Conservation (phyloP, 2,113 vertebrate species). For the Strix aluco region DNA sequence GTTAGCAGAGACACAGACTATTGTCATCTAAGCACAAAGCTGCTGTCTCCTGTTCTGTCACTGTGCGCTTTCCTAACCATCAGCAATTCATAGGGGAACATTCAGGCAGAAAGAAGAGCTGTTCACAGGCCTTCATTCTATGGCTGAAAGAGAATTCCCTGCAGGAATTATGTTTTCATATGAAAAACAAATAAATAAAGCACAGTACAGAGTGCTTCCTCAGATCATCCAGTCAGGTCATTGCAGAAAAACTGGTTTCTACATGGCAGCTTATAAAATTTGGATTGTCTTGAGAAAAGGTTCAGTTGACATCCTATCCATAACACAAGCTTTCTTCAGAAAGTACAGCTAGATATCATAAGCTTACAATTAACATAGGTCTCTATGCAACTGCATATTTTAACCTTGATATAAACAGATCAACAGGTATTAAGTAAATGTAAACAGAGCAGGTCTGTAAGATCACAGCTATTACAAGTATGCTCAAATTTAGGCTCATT, state of each 20-base stretch:
- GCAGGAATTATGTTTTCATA: background rate
- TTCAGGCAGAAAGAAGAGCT: slow-evolving; percentile 17
- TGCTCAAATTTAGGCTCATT: background rate
- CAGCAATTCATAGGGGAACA: slow-evolving; percentile 32
- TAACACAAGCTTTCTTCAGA: background rate
- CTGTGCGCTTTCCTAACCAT: slow-evolving; percentile 2
- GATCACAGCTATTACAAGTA: background rate
- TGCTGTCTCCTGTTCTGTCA: slow-evolving; percentile 20
- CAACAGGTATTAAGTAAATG: background rate
- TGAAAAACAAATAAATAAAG: background rate
- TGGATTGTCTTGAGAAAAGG: background rate
- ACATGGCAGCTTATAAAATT: background rate
- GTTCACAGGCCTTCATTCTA: background rate
- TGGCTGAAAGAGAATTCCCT: slow-evolving; percentile 20
- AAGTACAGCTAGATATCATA: background rate
- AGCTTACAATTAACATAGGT: background rate
- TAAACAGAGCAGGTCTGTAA: background rate
- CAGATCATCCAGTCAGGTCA: background rate
- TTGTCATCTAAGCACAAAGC: slow-evolving; percentile 33
- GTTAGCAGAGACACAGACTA: slow-evolving; percentile 26
- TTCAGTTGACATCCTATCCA: background rate
- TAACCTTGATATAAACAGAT: background rate
- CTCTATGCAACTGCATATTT: background rate
- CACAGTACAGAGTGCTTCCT: background rate
- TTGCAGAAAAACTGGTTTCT: background rate